phyloP scores from a whole-genome alignment of 2,113 vertebrate genomes.

The Aldabrachelys gigantea region DNA sequence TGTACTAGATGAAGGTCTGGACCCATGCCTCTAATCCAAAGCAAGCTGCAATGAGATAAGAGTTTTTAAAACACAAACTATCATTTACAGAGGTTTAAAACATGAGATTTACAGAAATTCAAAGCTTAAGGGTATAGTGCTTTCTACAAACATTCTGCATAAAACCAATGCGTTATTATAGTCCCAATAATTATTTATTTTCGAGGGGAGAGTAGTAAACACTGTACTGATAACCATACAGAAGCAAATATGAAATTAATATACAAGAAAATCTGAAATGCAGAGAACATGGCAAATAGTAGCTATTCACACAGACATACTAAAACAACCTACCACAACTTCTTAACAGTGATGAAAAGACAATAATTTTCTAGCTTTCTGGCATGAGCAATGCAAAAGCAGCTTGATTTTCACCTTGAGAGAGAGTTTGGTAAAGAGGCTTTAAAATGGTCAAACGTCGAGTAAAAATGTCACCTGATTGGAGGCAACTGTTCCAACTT shows the following conservation, averaged over 20 bases:
- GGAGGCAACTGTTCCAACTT: background rate
- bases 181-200: background rate
- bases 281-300: background rate
- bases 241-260: background rate
- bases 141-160: background rate
- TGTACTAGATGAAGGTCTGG: background rate
- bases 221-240: background rate
- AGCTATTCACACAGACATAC: background rate
- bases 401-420: background rate
- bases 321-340: background rate
- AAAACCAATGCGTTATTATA: no score
- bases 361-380: background rate
- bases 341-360: background rate
- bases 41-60: background rate
- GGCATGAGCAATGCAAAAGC: background rate
- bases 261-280: background rate
- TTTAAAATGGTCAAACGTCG: background rate
- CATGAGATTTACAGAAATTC: conserved; percentile 58
- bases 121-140: background rate
- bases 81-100: conserved; percentile 60
- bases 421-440: background rate
- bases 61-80: conserved; percentile 18
- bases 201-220: background rate
- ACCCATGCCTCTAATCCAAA: background rate
- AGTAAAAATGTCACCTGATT: background rate